Base-by-base conservation (phyloP, 2,113 vertebrate genomes). In the Eclectus roratus region DNA sequence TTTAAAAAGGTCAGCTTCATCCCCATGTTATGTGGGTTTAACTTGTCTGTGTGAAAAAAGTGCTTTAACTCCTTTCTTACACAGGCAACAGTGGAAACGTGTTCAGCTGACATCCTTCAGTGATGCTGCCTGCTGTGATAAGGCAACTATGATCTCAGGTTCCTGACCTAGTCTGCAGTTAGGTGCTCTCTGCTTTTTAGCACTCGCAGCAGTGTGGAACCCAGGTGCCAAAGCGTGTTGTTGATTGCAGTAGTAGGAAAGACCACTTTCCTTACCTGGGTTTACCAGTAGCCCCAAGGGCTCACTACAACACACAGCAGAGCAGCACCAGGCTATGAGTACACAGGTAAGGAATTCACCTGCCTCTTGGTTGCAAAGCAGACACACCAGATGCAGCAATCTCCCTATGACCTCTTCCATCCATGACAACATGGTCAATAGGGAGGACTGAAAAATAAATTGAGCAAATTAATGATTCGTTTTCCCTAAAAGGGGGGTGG, bases 371-470 rank as follows among this genome's bases (percentile, higher is more conserved):
- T 10, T 14, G 17, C 28, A 58, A 43, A 87, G 39, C 13, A 35
- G n/a, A 7, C 2, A 1, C 0, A 3, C 2, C 39, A 43, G 5
- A n/a, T 10, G 16, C 60, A 19, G 37, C 2, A 6, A 11, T 61
- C 21, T 56, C 44, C 53, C 7, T 1, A 1, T 1, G 17, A 55
- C 12, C 24, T 28, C 50, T 46, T 89, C 70, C 13, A 11, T 52
- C 18, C 29, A 9, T 6, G 13, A 21, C 6, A 66, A 52, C n/a
- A 13, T 6, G 25, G 9, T 9, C 39, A 53, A 25, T 1, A 53
- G 17, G 17, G 19, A 66, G 7, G 13, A 44, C 16, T 47, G 37
- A 64, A 69, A 90, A 86, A 76, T 17, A 56, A 65, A 60, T 27
- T 0, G 0, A 65, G 5, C 19, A 31, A 43, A 68, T 74, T 41